Percentiles rank a stretch among this genome's conserved stretches.
Evolutionary conservation across 2,113 vertebrate genomes (phyloP).

Genomic region (Platanista minor): DNA sequence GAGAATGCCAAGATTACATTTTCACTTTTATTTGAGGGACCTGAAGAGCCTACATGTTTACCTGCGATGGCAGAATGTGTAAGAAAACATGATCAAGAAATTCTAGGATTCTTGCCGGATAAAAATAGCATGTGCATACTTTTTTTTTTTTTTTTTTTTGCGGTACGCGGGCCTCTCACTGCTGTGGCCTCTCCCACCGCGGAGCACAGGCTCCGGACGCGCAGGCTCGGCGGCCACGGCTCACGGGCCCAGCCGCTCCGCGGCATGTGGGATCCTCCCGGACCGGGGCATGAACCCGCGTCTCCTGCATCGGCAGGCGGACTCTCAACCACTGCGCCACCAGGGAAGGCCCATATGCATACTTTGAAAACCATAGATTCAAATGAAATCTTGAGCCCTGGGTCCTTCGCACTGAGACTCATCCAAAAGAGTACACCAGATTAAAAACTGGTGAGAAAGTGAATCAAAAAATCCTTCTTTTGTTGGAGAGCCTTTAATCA

Average conservation of each 20-base stretch:
- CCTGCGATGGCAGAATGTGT: background rate
- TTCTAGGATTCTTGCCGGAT: background rate
- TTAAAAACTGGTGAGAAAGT: background rate
- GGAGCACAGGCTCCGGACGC: too few species aligned
- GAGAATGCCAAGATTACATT: background rate
- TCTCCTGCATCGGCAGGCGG: too few species aligned
- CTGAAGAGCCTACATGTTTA: background rate
- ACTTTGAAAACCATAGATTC: slow-evolving; percentile 49
- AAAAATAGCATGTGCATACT: background rate
- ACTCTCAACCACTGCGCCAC: too few species aligned
- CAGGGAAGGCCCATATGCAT: too few species aligned
- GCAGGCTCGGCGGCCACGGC: too few species aligned
- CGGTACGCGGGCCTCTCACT: too few species aligned
- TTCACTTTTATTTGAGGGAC: slow-evolving; percentile 20
- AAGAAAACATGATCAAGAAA: background rate
- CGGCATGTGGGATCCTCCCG: too few species aligned
- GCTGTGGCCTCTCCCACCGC: too few species aligned
- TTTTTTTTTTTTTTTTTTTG: too few species aligned
- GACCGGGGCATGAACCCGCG: too few species aligned
- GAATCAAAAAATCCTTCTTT: background rate
- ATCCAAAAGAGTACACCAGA: background rate
- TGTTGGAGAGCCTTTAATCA: background rate
- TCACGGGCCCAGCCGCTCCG: too few species aligned
- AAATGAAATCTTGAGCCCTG: slow-evolving; percentile 23
- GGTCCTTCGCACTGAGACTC: slow-evolving; percentile 5